Percentiles rank a stretch among this genome's conserved stretches.
phyloP scores from a whole-genome alignment of 2,888 invertebrate genomes.

The Candidula unifasciata region DNA sequence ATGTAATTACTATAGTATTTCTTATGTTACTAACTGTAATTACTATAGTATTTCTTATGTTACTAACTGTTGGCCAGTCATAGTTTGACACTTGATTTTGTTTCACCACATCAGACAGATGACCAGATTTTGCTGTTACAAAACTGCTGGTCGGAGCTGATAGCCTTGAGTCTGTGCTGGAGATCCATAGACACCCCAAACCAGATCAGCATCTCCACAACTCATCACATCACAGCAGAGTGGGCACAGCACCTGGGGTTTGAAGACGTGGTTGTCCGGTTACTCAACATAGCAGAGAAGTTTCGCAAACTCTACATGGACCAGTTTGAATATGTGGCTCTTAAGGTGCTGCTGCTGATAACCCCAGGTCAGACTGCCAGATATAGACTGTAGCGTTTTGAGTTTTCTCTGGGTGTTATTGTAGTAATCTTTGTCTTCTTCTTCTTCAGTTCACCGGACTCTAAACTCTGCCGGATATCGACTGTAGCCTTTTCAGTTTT shows the following conservation, averaged over 20 bases:
- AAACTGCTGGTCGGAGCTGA: constrained; percentile 92
- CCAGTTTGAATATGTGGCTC: constrained; percentile 96
- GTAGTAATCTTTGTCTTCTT: too few species aligned
- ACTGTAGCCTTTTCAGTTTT: too few species aligned
- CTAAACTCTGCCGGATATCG: too few species aligned
- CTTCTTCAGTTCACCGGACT: too few species aligned
- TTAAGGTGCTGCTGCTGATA: constrained; percentile 94
- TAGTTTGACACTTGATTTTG: background rate
- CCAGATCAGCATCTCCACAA: constrained; percentile 59
- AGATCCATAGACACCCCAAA: constrained; percentile 92
- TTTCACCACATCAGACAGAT: constrained; percentile 86
- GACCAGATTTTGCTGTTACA: constrained; percentile 97
- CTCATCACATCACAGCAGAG: constrained; percentile 80
- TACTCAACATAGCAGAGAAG: constrained; percentile 96
- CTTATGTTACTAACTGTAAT: too few species aligned
- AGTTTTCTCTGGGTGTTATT: too few species aligned
- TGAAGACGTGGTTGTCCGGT: constrained; percentile 92
- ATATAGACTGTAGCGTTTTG: background rate
- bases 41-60: background rate
- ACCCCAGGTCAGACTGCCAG: constrained; percentile 86
- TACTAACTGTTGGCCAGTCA: background rate
- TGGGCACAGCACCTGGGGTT: constrained; percentile 83
- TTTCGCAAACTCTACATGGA: constrained; percentile 92
- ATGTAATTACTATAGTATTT: too few species aligned
- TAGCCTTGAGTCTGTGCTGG: constrained; percentile 81